Conservation (phyloP, 2,888 invertebrate species). For the Cataglyphis rosenhaueri region DNA sequence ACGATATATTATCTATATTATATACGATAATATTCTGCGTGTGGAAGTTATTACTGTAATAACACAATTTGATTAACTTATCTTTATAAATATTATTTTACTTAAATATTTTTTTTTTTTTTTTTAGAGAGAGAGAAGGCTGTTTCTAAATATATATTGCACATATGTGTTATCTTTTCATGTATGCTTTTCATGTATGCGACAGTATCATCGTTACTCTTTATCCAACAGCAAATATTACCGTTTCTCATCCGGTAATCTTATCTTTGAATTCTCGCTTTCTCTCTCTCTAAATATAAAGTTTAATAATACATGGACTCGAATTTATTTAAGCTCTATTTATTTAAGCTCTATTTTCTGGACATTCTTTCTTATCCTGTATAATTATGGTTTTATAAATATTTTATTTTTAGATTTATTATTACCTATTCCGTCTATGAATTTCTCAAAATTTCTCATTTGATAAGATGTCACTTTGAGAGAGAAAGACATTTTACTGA, state of each 20-base stretch:
- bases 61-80: conserved; percentile 9
- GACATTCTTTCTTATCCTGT: background rate
- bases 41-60: background rate
- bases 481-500: background rate
- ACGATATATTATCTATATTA: too few relatives aligned
- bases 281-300: background rate
- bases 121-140: background rate
- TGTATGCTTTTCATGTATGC: background rate
- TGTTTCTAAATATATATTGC: background rate
- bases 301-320: background rate
- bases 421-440: background rate
- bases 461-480: conserved; percentile 14
- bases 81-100: background rate
- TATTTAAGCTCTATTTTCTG: background rate
- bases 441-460: background rate
- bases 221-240: conserved; percentile 38
- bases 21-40: too few relatives aligned
- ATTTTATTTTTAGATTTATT: background rate
- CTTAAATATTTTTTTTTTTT: background rate
- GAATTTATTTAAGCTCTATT: background rate
- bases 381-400: background rate
- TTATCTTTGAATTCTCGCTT: background rate
- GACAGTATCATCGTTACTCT: background rate
- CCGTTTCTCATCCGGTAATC: background rate
- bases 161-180: background rate